These are phyloP conservation scores for Tricholaema leucomelas DNA, from an alignment of 2,113 vertebrate species.

Conservation along the genomic window DNA sequence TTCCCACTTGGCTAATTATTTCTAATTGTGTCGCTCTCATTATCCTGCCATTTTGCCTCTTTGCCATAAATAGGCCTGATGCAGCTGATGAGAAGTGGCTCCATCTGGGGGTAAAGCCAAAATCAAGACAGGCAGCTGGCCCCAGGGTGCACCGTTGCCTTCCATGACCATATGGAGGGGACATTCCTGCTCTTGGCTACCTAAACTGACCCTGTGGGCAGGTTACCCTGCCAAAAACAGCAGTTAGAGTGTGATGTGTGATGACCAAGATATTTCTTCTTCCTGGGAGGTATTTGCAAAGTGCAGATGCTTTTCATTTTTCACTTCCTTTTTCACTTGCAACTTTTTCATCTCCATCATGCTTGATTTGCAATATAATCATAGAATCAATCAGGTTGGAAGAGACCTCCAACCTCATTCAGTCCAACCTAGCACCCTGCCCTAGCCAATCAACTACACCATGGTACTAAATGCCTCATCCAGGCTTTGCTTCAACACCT, in stretches of 20 bases:
- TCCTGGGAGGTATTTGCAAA: not conserved
- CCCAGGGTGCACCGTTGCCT: not conserved
- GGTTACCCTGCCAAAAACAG: not conserved
- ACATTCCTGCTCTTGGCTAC: not conserved
- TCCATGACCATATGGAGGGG: too few relatives aligned
- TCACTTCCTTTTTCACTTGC: not conserved
- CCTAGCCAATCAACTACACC: too few relatives aligned
- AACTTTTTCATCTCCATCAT: accelerated
- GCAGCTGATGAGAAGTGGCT: not conserved
- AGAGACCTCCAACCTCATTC: too few relatives aligned
- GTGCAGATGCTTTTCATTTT: too few relatives aligned
- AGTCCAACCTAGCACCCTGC: too few relatives aligned
- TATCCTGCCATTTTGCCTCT: not conserved
- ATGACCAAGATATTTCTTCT: not conserved
- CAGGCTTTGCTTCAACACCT: too few relatives aligned
- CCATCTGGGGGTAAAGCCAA: not conserved
- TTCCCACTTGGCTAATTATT: conserved; percentile 32
- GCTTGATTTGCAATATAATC: not conserved
- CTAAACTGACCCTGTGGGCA: not conserved
- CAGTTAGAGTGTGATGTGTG: not conserved
- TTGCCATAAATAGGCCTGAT: not conserved
- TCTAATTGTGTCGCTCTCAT: not conserved
- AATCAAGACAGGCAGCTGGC: not conserved
- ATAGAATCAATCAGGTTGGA: too few relatives aligned
- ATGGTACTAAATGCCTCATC: too few relatives aligned